Base-by-base conservation (phyloP, 53 echinoderm and acorn worm genomes). In the Hippasteria phrygiana region DNA sequence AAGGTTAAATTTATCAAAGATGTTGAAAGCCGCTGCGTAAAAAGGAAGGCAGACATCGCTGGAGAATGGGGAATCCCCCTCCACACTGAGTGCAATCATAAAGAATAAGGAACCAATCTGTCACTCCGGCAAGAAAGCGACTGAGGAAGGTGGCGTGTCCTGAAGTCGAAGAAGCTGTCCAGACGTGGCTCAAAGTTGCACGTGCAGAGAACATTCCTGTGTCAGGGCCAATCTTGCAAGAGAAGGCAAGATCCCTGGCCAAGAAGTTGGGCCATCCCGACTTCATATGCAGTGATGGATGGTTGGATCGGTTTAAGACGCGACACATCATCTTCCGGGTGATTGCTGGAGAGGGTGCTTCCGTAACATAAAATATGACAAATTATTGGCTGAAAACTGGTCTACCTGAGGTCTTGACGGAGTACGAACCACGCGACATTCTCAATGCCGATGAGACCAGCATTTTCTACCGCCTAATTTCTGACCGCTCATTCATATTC, bases 121-220 rank as follows among this genome's bases (percentile, higher is more conserved):
- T 16, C 56, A 4, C 56, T 18, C 87, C 74, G 29, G 39, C 14
- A 31, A 50, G 87, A 20, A 87, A 87, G 71, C 87, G 87, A 32
- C 12, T 87, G 50, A 18, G 56, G n/a, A 31, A 6, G 53, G 72
- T 74, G 32, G 87, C 72, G 6, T 18, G 48, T 5, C 37, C 73
- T 24, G 74, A 87, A 32, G 87, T 87, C n/a, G 86, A 86, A 28
- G 34, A 86, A 42, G 86, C 86, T 34, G 32, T 86, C 2, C 11
- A 71, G 31, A 62, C 34, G 18, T 86, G 86, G 86, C 71, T 86
- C 53, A 71, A 32, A n/a, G 72, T 43, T 55, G 64, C 64, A 27
- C 37, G 71, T 33, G 48, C 48, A 2, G 69, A 71, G 56, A 86
- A 86, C 70, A 26, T 71, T 32, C 86, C 86, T 5, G 36, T 86